Base-by-base conservation (phyloP, 2,888 invertebrate genomes). In the Athalia cordata region DNA sequence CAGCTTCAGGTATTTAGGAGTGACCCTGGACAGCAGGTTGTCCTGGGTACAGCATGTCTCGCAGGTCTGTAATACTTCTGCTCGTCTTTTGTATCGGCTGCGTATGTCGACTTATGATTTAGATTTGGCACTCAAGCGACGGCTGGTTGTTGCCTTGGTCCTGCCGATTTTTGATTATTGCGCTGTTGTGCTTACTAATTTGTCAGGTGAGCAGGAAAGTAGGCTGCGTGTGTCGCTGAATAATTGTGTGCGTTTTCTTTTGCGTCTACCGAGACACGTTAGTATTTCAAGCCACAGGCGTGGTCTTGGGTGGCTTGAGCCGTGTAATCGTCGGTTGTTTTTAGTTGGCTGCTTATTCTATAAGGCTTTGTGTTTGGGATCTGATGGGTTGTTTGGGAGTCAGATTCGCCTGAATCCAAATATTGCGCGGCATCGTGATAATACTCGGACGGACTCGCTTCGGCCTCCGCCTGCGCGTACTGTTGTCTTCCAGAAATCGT, bases 151-250 rank as follows among this genome's bases (percentile, higher is more conserved):
- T 47, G 50, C 70, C 45, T 45, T 77, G 45, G 52, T 77, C 13
- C 52, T 77, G 6, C 70, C 77, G 49, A 15, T 43, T 9, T 61
- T 68, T 43, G 62, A 77, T 5, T 77, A 77, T 45, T 68, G 68
- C 61, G 49, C 70, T 13, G 70, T n/a, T 5, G 45, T 65, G 13
- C 76, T 65, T 43, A 76, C 76, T 1, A 65, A 77, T 45, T 3
- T 77, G n/a, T 50, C 52, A 0, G 55, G 11, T 9, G 52, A 13
- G 52, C 65, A 65, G 6, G 76, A 76, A 8, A 5, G 7, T 1
- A 65, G 52, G 45, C 61, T 65, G 8, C 29, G 29, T 29, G 29
- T 29, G 29, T 29, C 29, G 29, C 29, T 29, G 29, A 29, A 29
- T 29, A 29, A 29, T 2, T 29, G 29, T 29, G 29, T 29, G 29